Evolutionary conservation across 2,113 vertebrate genomes (phyloP).

Genomic region (Seriola rivoliana): DNA sequence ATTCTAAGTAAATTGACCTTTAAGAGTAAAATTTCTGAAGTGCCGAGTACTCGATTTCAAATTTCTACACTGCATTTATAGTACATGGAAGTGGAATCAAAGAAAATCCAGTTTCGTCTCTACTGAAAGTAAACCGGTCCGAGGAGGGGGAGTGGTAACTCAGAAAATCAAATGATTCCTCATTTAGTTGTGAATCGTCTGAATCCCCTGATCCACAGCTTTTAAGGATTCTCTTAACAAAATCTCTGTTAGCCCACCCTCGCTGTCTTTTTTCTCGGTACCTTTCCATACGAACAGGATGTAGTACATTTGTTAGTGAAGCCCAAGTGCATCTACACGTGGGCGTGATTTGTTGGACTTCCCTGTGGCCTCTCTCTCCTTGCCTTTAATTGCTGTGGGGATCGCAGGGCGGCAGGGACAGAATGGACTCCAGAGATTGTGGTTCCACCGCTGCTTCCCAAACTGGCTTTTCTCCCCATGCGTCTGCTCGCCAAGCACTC

Average conservation of each 20-base stretch:
- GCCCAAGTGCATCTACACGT: slow-evolving; percentile 43
- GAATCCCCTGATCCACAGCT: slow-evolving; percentile 42
- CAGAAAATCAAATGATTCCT: neutral
- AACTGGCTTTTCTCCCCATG: slow-evolving; percentile 82
- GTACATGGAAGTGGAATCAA: too few relatives aligned
- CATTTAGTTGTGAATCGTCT: neutral
- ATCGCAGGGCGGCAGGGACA: slow-evolving; percentile 73
- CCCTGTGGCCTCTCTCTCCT: slow-evolving; percentile 58
- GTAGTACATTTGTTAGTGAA: slow-evolving; percentile 45
- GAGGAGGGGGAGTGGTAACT: too few relatives aligned
- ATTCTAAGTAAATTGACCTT: too few relatives aligned
- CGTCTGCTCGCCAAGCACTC: slow-evolving; percentile 50
- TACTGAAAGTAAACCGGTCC: too few relatives aligned
- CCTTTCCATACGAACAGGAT: slow-evolving; percentile 20
- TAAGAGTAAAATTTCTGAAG: too few relatives aligned
- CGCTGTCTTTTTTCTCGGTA: slow-evolving; percentile 9
- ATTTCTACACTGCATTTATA: too few relatives aligned
- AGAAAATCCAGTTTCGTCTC: too few relatives aligned
- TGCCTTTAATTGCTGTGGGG: slow-evolving; percentile 74
- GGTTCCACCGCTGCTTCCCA: slow-evolving; percentile 80
- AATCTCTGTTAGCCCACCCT: slow-evolving; percentile 17
- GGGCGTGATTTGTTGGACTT: slow-evolving; percentile 73
- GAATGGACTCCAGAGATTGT: slow-evolving; percentile 83
- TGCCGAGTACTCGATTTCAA: too few relatives aligned
- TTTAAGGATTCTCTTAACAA: neutral